These are phyloP conservation scores for Falco berigora DNA, from an alignment of 2,797 vertebrate genomes.

Conservation along the genomic window DNA sequence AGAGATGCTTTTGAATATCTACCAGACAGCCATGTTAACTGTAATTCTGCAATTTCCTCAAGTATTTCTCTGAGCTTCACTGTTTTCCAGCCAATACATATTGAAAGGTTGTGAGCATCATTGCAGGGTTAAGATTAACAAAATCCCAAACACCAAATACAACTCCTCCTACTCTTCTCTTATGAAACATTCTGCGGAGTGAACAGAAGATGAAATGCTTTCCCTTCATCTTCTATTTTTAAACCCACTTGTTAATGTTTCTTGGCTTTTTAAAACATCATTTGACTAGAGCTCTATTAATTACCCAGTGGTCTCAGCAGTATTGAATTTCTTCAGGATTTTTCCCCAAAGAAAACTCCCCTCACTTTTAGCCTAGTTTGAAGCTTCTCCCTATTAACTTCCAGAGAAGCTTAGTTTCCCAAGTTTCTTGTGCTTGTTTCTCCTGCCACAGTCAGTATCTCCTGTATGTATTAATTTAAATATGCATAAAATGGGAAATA, in stretches of 20 bases:
- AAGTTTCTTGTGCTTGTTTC: neutral
- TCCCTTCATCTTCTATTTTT: slow-evolving; percentile 44
- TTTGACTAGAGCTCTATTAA: slow-evolving; percentile 23
- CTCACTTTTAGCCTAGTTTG: slow-evolving; percentile 16
- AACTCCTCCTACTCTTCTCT: slow-evolving; percentile 5
- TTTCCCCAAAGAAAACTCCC: neutral
- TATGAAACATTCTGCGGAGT: slow-evolving; percentile 12
- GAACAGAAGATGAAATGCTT: slow-evolving; percentile 14
- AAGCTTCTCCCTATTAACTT: neutral
- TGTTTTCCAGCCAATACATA: neutral
- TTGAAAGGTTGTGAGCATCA: neutral
- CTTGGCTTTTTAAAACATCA: slow-evolving; percentile 25
- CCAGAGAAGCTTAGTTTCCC: neutral
- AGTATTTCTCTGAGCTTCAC: neutral
- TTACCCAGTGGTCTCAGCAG: neutral
- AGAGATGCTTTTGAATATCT: neutral
- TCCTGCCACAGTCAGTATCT: neutral
- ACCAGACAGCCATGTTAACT: neutral
- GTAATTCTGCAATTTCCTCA: neutral
- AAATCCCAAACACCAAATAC: neutral
- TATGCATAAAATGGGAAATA: neutral
- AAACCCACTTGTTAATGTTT: slow-evolving; percentile 23
- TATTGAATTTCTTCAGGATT: neutral
- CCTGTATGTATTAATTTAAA: neutral
- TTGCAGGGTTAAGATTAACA: slow-evolving; percentile 3